phyloP scores from a whole-genome alignment of 1,140 invertebrate genomes.

The Notospermus geniculatus region DNA sequence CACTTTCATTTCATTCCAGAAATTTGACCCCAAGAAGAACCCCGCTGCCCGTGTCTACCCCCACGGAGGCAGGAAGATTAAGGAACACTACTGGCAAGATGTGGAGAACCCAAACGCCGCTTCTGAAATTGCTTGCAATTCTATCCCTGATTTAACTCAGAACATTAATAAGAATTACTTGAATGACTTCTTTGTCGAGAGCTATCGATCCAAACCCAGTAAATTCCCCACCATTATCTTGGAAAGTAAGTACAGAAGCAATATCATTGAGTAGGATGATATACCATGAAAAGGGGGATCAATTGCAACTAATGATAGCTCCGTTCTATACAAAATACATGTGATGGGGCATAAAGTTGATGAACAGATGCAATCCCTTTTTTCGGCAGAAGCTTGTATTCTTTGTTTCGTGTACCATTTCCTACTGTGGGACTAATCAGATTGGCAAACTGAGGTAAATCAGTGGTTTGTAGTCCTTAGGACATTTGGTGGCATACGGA shows the following conservation, averaged over 20 bases:
- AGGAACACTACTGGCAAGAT: constrained; percentile 23
- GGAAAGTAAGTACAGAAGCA: constrained; percentile 27
- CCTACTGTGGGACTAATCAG: too few species aligned
- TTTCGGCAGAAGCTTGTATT: too few species aligned
- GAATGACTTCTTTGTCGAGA: constrained; percentile 32
- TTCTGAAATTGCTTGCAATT: constrained; percentile 23
- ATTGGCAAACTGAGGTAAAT: too few species aligned
- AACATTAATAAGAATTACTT: constrained; percentile 24
- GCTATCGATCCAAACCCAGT: constrained; percentile 30
- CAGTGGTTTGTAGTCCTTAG: too few species aligned
- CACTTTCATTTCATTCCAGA: constrained; percentile 19
- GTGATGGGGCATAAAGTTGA: too few species aligned
- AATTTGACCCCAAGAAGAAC: constrained; percentile 22
- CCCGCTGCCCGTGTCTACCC: constrained; percentile 32
- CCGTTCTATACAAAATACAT: too few species aligned
- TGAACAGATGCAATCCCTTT: too few species aligned
- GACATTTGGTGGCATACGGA: too few species aligned
- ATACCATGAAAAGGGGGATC: too few species aligned
- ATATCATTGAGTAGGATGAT: too few species aligned
- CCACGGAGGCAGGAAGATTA: constrained; percentile 27
- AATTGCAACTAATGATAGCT: too few species aligned
- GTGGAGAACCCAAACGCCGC: constrained; percentile 32
- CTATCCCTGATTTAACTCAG: constrained; percentile 31
- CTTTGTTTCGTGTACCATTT: too few species aligned
- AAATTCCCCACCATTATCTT: constrained; percentile 33